Evolutionary conservation across 2,888 invertebrate genomes (phyloP), one percentile per base, ranked within the genome.

Genomic region (Ormyrus pomaceus): DNA sequence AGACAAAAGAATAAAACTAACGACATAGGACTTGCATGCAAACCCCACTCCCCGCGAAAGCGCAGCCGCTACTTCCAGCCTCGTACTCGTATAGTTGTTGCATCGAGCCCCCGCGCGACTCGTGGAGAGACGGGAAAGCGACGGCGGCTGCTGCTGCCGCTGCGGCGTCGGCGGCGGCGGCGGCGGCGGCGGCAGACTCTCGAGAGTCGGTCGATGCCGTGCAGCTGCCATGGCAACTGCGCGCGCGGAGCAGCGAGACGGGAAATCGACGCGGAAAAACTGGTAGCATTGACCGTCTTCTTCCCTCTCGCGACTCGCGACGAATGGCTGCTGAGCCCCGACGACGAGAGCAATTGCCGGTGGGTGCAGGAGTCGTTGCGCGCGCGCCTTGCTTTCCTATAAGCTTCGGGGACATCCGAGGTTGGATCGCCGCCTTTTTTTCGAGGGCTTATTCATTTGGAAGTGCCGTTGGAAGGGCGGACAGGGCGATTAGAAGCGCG

Each of bases 241-340:
- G 70, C 62, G 79, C 64, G 80, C 73, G n/a, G 45, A 71, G 59
- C 68, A 65, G 72, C 69, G 72, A 64, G 72, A 82, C 79, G 82
- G 73, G 78, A 80, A 82, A 80, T 80, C 78, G 82, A 76, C 83
- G 66, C 45, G 83, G 84, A 87, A 87, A 87, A 87, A 86, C 87
- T 87, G 86, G 87, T 86, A 87, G 86, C 84, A 80, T 83, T 81
- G 79, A 84, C 75, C 83, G 84, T 84, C 84, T 83, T 68, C 71
- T 55, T 46, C 34, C n/a, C 13, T 34, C 45, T 11, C 5, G 48
- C 10, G 13, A 51, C n/a, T 19, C 19, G 6, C 48, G 48, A 3
- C 9, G 5, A 8, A 13, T 70, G 61, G 61, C 71, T 34, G 34
- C 34, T 34, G 34, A 34, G 34, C 34, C 34, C 34, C 34, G 34